Evolutionary conservation across 2,797 vertebrate species (phyloP), one percentile per base, ranked within the genome.

Genomic region (Pangasius sanitwongsei): DNA sequence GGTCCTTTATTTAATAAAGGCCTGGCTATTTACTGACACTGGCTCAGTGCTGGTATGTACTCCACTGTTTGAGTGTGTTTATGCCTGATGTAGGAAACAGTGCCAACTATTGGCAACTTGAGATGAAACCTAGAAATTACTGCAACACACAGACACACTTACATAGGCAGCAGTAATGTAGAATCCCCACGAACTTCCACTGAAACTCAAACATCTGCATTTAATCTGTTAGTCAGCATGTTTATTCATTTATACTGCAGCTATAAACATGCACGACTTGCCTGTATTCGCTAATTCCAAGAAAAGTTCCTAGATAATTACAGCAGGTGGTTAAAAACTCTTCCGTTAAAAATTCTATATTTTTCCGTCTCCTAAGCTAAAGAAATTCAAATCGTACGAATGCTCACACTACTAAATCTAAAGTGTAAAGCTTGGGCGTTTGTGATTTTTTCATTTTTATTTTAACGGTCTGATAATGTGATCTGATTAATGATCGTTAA

Each of bases 21-120:
- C 5, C 87, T 59, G 78, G 48, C 34, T 55, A 44, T 41, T 23
- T 28, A 15, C 80, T 28, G 4, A 61, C 23, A 28, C 57, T 28
- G 41, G 4, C 34, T 41, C 25, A n/a, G 57, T 28, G 34, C 57
- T 82, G 80, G n/a, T n/a, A 15, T 61, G 20, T 31, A 67, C 90
- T 91, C 44, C 15, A 91, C 77, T 83, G 83, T 89, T 88, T 80
- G 84, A 89, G 87, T 80, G 86, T 90, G 88, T 55, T 48, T 75
- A 86, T 92, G 75, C 72, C 85, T 61, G 37, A 86, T 87, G 70
- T 31, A 86, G 88, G 90, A 91, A 93, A 92, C 90, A 93, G 87
- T 91, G 87, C 90, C 91, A 92, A 92, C 92, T 92, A 70, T 89
- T 92, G 91, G 91, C 80, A 88, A 89, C 75, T 87, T 74, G 80